These are phyloP conservation scores for Sakesphorus luctuosus DNA, from an alignment of 2,113 vertebrate genomes.

Conservation along the genomic window DNA sequence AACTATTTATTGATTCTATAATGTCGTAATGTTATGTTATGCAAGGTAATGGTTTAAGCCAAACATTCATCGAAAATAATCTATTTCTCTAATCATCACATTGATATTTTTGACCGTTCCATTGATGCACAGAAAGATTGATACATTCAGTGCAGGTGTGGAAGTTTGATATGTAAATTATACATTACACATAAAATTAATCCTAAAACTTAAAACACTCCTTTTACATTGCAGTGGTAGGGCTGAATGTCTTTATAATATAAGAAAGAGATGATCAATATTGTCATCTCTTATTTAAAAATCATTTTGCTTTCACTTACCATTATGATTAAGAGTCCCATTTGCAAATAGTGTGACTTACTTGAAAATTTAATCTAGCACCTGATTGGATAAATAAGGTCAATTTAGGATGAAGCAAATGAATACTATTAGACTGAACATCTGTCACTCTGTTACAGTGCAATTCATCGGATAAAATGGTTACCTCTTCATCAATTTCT, in stretches of 20 bases:
- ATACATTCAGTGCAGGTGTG: conserved; percentile 15
- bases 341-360: background rate
- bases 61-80: conserved; percentile 14
- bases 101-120: conserved; percentile 23
- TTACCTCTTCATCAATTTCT: conserved; percentile 49
- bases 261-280: conserved; percentile 40
- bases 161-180: conserved; percentile 41
- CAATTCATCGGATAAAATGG: conserved; percentile 29
- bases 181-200: conserved; percentile 51
- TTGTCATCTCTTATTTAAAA: background rate
- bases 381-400: conserved; percentile 29
- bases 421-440: background rate
- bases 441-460: background rate
- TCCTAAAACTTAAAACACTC: conserved; percentile 41
- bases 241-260: conserved; percentile 52
- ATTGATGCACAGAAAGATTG: background rate
- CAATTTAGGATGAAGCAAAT: background rate
- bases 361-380: conserved; percentile 23
- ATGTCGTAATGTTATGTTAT: background rate
- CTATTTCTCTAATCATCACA: background rate
- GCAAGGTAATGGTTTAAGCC: background rate
- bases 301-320: conserved; percentile 16
- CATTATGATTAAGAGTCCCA: background rate
- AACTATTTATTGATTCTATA: background rate
- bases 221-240: conserved; percentile 49